Percentiles rank a stretch among this genome's conserved stretches.
Conservation (phyloP, 1,140 invertebrate species). For the Cepaea nemoralis region DNA sequence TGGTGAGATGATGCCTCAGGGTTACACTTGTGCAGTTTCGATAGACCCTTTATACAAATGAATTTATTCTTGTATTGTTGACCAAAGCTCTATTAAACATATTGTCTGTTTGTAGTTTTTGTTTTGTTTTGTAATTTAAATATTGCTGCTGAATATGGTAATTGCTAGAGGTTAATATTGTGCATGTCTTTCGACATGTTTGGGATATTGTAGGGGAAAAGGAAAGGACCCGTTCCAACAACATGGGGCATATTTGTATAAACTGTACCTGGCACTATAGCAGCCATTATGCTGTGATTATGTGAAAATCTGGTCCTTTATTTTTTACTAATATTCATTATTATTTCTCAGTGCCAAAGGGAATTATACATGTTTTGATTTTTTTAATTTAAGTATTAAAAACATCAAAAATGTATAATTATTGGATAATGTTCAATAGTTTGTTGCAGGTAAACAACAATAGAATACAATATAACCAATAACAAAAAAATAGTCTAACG, state of each 20-base stretch:
- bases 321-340: background rate
- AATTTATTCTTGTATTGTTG: background rate
- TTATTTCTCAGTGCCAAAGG: background rate
- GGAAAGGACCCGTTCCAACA: background rate
- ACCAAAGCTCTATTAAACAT: background rate
- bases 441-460: too few species aligned
- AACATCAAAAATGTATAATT: background rate
- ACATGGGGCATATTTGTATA: background rate
- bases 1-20: background rate
- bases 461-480: background rate
- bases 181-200: background rate
- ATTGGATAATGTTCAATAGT: background rate
- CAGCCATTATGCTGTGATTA: background rate
- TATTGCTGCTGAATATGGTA: background rate
- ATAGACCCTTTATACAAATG: background rate
- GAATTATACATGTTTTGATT: background rate
- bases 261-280: background rate
- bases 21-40: background rate
- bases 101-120: background rate
- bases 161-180: background rate
- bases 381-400: background rate
- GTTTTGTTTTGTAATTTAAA: background rate
- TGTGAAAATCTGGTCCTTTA: background rate
- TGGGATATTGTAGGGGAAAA: background rate
- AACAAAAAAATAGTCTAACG: background rate